Conservation (phyloP, 2,888 invertebrate species). For the Punctoribates punctum region DNA sequence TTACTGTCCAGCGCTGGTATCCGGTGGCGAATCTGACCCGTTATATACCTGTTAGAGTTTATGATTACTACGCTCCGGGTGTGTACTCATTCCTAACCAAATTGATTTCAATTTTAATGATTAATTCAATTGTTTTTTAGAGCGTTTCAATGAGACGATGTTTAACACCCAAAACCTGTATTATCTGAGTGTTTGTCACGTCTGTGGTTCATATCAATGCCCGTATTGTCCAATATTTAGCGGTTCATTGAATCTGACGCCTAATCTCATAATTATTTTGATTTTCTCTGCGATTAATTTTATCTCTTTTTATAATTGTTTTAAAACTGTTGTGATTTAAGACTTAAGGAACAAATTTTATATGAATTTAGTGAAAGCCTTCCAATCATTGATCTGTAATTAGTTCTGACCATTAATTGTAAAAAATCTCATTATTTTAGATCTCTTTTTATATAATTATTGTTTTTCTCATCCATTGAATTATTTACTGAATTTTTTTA, state of each 20-base stretch:
- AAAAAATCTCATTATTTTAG: too few species aligned
- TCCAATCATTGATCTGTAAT: slow-evolving; percentile 2
- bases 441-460: too few species aligned
- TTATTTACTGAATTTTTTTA: too few species aligned
- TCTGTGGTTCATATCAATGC: slow-evolving; percentile 89
- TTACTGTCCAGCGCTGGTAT: slow-evolving; percentile 56
- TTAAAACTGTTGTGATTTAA: slow-evolving; percentile 26
- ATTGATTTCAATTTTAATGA: neutral
- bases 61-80: slow-evolving; percentile 58
- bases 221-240: slow-evolving; percentile 69
- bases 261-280: slow-evolving; percentile 23
- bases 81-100: neutral
- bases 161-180: slow-evolving; percentile 82
- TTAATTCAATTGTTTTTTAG: slow-evolving; percentile 59
- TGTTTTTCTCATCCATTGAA: too few species aligned
- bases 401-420: neutral
- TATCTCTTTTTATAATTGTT: slow-evolving; percentile 28
- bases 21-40: slow-evolving; percentile 57
- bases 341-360: neutral
- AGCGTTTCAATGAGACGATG: slow-evolving; percentile 86
- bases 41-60: slow-evolving; percentile 55
- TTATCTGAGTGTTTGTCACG: slow-evolving; percentile 83
- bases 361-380: neutral
- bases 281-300: slow-evolving; percentile 3
- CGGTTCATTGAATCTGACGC: slow-evolving; percentile 15